These are phyloP conservation scores for Aurelia aurita complex sp. Pacific DNA, from an alignment of 30 jellyfish, hydroid and myxozoan species.

Conservation along the genomic window DNA sequence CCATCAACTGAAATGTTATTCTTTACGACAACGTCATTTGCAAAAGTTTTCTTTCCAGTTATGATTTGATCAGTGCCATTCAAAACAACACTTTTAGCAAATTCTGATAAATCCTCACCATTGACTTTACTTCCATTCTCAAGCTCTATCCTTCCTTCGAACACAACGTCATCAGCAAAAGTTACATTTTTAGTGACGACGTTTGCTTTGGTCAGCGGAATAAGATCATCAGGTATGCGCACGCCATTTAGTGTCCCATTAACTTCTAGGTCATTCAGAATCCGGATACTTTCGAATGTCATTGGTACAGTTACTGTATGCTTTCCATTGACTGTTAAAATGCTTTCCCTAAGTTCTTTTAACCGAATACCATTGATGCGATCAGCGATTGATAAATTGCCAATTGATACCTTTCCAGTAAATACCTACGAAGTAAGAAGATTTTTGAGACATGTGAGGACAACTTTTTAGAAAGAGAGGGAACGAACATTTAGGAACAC, in stretches of 20 bases:
- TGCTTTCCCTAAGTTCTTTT: constrained; percentile 20
- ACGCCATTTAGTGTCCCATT: constrained; percentile 67
- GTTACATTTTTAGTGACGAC: neutral
- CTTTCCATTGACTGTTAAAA: constrained; percentile 33
- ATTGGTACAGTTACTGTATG: constrained; percentile 60
- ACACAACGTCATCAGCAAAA: constrained; percentile 32
- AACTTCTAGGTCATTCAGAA: constrained; percentile 20
- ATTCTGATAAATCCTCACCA: constrained; percentile 60
- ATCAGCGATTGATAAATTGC: constrained; percentile 28
- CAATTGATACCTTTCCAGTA: constrained; percentile 47
- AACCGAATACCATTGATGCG: constrained; percentile 41
- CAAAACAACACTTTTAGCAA: constrained; percentile 60
- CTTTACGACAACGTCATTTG: neutral
- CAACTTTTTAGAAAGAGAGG: too few relatives aligned
- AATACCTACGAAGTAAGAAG: neutral
- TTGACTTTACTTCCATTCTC: constrained; percentile 39
- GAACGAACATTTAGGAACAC: too few relatives aligned
- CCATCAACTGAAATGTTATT: constrained; percentile 42
- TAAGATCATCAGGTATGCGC: constrained; percentile 36
- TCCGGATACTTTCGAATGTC: constrained; percentile 54
- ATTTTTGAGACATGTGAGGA: too few relatives aligned
- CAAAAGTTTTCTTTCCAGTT: constrained; percentile 37
- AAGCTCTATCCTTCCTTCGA: constrained; percentile 5
- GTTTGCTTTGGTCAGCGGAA: constrained; percentile 15
- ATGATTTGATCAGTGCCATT: constrained; percentile 53